Evolutionary conservation across 2,888 invertebrate genomes (phyloP).

Genomic region (Xylophagus ater): DNA sequence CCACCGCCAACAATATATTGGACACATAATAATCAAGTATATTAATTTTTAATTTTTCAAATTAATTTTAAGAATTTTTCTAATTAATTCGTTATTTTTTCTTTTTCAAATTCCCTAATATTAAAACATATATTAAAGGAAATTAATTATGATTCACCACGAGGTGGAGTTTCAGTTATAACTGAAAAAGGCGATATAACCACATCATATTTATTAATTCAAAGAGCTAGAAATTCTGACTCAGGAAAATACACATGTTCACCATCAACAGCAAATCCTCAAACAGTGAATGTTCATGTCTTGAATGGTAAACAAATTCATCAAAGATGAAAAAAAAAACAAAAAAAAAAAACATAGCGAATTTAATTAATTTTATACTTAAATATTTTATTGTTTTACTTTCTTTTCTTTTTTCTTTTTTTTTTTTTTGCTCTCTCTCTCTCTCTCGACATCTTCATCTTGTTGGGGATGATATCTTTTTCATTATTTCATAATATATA

Average conservation of each 20-base stretch:
- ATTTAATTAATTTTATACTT: neutral
- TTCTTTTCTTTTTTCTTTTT: neutral
- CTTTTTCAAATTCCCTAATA: slow-evolving; percentile 5
- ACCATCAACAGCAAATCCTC: slow-evolving; percentile 76
- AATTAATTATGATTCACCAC: slow-evolving; percentile 79
- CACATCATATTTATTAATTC: slow-evolving; percentile 71
- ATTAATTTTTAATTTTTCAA: too few species aligned
- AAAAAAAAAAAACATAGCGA: too few species aligned
- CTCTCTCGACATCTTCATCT: too few species aligned
- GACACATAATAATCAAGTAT: slow-evolving; percentile 80
- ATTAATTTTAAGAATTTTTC: too few species aligned
- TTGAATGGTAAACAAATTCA: slow-evolving; percentile 57
- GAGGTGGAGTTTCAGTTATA: slow-evolving; percentile 78
- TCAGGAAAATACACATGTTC: slow-evolving; percentile 76
- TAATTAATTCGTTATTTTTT: neutral
- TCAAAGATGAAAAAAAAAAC: too few species aligned
- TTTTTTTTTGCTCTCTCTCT: neutral
- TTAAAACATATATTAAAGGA: slow-evolving; percentile 45
- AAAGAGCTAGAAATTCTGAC: slow-evolving; percentile 63
- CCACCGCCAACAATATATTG: slow-evolving; percentile 78
- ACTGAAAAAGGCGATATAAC: slow-evolving; percentile 83
- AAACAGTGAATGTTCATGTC: slow-evolving; percentile 72
- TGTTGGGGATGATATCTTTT: too few species aligned
- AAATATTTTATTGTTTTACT: neutral
- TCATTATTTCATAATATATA: neutral